These are phyloP conservation scores for Penaeus monodon DNA, from an alignment of 2,888 invertebrate genomes.

Conservation along the genomic window DNA sequence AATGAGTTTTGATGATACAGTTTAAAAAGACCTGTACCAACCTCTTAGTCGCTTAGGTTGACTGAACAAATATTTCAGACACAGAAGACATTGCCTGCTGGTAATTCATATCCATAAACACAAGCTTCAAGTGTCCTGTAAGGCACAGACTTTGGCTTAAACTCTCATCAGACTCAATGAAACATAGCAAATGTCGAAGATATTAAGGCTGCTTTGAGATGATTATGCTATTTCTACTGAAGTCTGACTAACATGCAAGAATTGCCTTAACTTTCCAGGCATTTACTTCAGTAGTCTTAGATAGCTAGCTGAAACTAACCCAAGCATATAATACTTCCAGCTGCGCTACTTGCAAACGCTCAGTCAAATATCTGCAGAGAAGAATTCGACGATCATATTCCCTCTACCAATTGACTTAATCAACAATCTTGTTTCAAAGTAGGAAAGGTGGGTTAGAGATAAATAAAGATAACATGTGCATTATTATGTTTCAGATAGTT, in stretches of 20 bases:
- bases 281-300: slow-evolving; percentile 44
- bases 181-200: too few species aligned
- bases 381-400: slow-evolving; percentile 74
- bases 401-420: slow-evolving; percentile 73
- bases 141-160: too few species aligned
- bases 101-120: too few species aligned
- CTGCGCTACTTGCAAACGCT: slow-evolving; percentile 73
- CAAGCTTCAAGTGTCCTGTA: too few species aligned
- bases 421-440: slow-evolving; percentile 64
- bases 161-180: too few species aligned
- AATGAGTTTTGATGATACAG: too few species aligned
- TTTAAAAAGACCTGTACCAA: too few species aligned
- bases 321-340: slow-evolving; percentile 67
- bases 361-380: slow-evolving; percentile 73
- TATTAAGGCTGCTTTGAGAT: slow-evolving; percentile 4
- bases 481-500: slow-evolving; percentile 28
- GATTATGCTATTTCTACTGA: slow-evolving; percentile 15
- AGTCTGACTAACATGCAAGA: slow-evolving; percentile 27
- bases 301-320: slow-evolving; percentile 50
- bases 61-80: too few species aligned
- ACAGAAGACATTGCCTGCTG: too few species aligned
- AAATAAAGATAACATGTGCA: slow-evolving; percentile 50
- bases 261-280: slow-evolving; percentile 44
- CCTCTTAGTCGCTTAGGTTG: too few species aligned
- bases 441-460: slow-evolving; percentile 62